Evolutionary conservation across 2,797 vertebrate species (phyloP).

Genomic region (Percopsis omiscomaycus): DNA sequence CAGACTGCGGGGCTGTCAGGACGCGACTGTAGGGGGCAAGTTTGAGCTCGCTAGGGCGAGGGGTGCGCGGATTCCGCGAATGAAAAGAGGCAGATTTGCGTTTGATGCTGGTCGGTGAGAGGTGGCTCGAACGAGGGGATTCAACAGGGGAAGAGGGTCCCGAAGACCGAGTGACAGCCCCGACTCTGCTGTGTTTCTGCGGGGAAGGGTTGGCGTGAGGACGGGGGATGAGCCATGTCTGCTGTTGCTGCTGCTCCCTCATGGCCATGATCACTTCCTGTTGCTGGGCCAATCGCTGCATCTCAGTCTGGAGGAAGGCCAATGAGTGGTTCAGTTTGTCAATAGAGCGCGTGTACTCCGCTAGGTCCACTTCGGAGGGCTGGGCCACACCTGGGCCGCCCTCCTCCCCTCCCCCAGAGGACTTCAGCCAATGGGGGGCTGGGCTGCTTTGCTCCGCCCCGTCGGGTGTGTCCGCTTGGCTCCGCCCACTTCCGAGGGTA

Average conservation of each 20-base stretch:
- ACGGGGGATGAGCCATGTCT: constrained; percentile 89
- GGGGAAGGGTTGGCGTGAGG: constrained; percentile 86
- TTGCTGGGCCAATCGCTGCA: constrained; percentile 94
- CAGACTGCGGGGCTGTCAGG: constrained; percentile 90
- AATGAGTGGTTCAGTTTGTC: constrained; percentile 94
- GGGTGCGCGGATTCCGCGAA: constrained; percentile 84
- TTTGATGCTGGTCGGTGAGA: constrained; percentile 87
- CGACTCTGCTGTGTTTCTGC: constrained; percentile 77
- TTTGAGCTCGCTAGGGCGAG: constrained; percentile 92
- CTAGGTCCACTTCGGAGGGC: constrained; percentile 83
- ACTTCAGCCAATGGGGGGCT: constrained; percentile 79
- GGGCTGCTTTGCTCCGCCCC: constrained; percentile 70
- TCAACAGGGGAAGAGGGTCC: constrained; percentile 86
- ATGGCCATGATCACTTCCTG: constrained; percentile 98
- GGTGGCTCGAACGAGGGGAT: constrained; percentile 83
- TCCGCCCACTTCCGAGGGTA: constrained; percentile 71
- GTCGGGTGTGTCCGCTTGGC: constrained; percentile 82
- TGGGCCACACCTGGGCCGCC: constrained; percentile 54
- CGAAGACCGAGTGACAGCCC: constrained; percentile 78
- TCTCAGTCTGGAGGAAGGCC: constrained; percentile 92
- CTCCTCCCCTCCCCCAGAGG: constrained; percentile 73
- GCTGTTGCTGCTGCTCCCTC: constrained; percentile 87
- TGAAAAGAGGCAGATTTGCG: constrained; percentile 89
- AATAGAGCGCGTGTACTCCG: constrained; percentile 94
- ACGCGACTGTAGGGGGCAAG: constrained; percentile 92